phyloP scores from a whole-genome alignment of 2,113 vertebrate species.

The Sinocyclocheilus grahami region DNA sequence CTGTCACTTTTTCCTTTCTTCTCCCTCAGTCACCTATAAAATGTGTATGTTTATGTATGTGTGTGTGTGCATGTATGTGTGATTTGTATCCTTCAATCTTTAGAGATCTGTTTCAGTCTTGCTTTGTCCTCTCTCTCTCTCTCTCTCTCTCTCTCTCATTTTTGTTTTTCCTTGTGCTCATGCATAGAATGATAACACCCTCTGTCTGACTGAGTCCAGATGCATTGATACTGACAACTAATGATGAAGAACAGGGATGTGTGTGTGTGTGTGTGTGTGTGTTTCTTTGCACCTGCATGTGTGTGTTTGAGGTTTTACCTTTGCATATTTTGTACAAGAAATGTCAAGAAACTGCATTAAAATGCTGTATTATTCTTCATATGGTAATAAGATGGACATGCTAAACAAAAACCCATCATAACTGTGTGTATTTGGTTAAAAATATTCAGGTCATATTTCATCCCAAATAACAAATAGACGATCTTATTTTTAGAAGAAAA shows the following conservation, averaged over 20 bases:
- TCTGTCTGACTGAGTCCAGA: background rate
- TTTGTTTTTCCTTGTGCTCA: background rate
- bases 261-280: background rate
- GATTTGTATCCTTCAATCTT: background rate
- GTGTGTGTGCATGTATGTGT: background rate
- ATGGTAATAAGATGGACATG: background rate
- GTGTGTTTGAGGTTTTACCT: constrained; percentile 1
- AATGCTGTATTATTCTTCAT: background rate
- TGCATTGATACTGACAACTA: background rate
- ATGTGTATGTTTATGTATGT: background rate
- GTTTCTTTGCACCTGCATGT: background rate
- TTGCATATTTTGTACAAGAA: background rate
- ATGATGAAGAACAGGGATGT: background rate
- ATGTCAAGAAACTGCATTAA: background rate
- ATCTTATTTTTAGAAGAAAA: too few relatives aligned
- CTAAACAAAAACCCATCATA: background rate
- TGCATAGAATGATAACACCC: background rate
- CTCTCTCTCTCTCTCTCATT: background rate
- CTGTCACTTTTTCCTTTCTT: too few relatives aligned
- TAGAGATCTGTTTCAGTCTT: background rate
- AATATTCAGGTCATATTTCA: background rate
- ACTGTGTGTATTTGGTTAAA: background rate
- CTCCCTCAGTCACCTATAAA: too few relatives aligned
- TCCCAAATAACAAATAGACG: too few relatives aligned
- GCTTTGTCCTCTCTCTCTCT: background rate